A percentile compares a stretch with the other conserved stretches of the same genome.
Conservation (phyloP, 2,113 vertebrate genomes). For the Agelaius tricolor region DNA sequence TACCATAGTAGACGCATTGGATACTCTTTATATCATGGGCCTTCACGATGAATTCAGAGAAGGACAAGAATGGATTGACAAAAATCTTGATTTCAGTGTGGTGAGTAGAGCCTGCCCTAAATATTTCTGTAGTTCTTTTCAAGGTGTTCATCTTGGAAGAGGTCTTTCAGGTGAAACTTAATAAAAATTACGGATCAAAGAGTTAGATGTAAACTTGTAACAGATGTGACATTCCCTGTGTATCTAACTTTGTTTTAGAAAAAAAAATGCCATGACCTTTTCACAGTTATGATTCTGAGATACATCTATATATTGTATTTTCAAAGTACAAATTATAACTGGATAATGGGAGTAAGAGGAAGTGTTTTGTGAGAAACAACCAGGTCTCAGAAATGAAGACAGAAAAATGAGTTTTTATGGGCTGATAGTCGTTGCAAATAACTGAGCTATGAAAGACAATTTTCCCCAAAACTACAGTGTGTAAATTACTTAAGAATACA, state of each 20-base stretch:
- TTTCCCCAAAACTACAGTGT: background rate
- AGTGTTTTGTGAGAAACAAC: background rate
- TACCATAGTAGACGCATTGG: slow-evolving; percentile 95
- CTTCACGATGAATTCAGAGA: slow-evolving; percentile 96
- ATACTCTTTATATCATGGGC: slow-evolving; percentile 98
- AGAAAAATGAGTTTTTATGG: background rate
- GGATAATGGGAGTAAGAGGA: background rate
- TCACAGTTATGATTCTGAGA: background rate
- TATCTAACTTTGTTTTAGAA: background rate
- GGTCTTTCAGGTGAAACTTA: background rate
- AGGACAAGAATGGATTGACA: slow-evolving; percentile 94
- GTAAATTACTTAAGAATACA: background rate
- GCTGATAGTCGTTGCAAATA: background rate
- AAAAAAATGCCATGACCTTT: background rate
- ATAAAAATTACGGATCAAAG: background rate
- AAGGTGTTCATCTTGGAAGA: background rate
- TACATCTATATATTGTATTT: background rate
- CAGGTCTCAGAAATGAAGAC: background rate
- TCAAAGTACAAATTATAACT: background rate
- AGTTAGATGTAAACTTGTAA: background rate
- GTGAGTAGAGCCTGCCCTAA: slow-evolving; percentile 72
- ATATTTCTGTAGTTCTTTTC: background rate
- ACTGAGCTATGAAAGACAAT: background rate
- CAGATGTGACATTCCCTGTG: background rate
- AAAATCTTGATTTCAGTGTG: slow-evolving; percentile 95